Evolutionary conservation across 2,888 invertebrate genomes (phyloP), one percentile per base, ranked within the genome.

Genomic region (Linnaemya tessellans): DNA sequence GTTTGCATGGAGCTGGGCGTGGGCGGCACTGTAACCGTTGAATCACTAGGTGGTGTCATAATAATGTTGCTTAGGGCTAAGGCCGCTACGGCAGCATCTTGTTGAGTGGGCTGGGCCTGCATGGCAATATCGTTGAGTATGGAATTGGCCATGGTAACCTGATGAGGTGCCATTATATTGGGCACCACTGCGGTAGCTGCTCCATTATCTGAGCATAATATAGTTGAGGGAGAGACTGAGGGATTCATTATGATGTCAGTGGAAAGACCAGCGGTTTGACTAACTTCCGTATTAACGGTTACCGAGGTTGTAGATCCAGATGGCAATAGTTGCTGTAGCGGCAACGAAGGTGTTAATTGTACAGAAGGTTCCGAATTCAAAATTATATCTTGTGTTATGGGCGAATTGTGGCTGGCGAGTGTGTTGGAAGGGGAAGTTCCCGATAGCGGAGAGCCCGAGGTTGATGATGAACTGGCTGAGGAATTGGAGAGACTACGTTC

Each of bases 201-300:
- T 0, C 91, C 90, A 83, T 90, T 92, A 1, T 91, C 90, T 65
- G 91, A 92, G 84, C 94, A 94, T 90, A 95, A 93, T 90, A 95
- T 91, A 11, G 92, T 91, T 87, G 94, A 94, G 0, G 95, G 95
- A 0, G 95, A 94, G 80, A 95, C 93, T 74, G 94, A 94, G 8
- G 94, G 93, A 92, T 93, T 94, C 87, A 95, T 93, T 84, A 95
- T 95, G 22, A 94, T 94, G 86, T 95, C 95, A 90, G 90, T 46
- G 90, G 90, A 90, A 9, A 91, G 87, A 0, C 89, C 84, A n/a
- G 75, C 46, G 9, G 78, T 73, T 10, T 74, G 79, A 87, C 84
- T 80, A 60, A 89, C 88, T 22, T 90, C 87, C 13, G 80, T 46
- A 11, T 88, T 87, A 22, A 90, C 89, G 7, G 89, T 87, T 18